Percentiles rank a stretch among this genome's conserved stretches.
phyloP scores from a whole-genome alignment of 30 jellyfish, hydroid and myxozoan species.

The Mastigias papua region DNA sequence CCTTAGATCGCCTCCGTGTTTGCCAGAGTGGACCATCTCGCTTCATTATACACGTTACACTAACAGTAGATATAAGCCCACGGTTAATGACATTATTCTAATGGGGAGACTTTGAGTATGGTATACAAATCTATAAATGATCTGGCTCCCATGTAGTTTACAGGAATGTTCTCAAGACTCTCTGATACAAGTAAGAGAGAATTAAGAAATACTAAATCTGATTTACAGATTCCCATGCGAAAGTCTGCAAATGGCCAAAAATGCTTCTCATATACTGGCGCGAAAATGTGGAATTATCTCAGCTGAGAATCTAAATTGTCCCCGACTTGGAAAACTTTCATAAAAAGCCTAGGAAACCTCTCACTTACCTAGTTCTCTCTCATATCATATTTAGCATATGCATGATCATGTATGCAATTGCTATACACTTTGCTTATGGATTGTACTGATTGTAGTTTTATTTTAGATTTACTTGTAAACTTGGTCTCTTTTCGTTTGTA shows the following conservation, averaged over 20 bases:
- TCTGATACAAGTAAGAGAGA: conserved; percentile 1
- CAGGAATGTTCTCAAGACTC: background rate
- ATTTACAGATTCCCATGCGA: conserved; percentile 16
- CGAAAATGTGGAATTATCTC: conserved; percentile 18
- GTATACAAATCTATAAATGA: conserved; percentile 1
- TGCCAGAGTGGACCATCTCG: background rate
- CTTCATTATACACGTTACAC: background rate
- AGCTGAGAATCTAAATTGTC: background rate
- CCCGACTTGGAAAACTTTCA: background rate
- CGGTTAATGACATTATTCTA: background rate
- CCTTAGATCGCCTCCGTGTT: background rate
- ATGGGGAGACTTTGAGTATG: background rate
- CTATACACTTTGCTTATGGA: too few species aligned
- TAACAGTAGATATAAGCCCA: background rate
- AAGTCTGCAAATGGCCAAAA: conserved; percentile 35
- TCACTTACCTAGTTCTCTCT: too few species aligned
- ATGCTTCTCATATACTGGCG: conserved; percentile 31
- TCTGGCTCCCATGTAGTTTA: background rate
- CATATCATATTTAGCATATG: too few species aligned
- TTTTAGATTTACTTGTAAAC: too few species aligned
- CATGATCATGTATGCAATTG: too few species aligned
- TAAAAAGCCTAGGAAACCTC: too few species aligned
- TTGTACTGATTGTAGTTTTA: too few species aligned
- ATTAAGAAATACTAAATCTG: conserved; percentile 22
- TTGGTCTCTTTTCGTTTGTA: too few species aligned